Evolutionary conservation across 2,113 vertebrate species (phyloP), one percentile per base, ranked within the genome.

Genomic region (Cyanoliseus patagonus): DNA sequence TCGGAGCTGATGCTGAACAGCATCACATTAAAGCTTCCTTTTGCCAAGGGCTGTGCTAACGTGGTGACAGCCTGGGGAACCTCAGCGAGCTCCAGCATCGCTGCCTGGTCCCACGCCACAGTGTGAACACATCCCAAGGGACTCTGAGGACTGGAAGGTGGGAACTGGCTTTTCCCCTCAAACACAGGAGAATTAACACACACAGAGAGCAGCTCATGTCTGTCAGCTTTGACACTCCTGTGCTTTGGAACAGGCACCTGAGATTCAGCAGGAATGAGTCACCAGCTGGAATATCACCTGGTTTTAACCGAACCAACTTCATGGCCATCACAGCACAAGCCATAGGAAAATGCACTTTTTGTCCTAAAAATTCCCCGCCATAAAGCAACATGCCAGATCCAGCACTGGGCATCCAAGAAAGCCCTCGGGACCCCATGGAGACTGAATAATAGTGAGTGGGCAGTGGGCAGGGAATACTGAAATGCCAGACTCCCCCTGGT

Each of bases 1-100:
- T 1, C 42, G 3, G 59, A 47, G 74, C 28, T 17, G 72, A 4
- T 11, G 24, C 8, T 9, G 37, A 14, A 4, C 30, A 6, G 37
- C 68, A 78, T 18, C 51, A 2, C 24, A 0, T 1, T 7, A 2
- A 64, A 19, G 28, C 3, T 1, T 23, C 64, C 47, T 55, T 42
- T 22, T 13, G 7, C 39, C 2, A 25, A 20, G 47, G 1, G 25
- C 52, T 6, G 61, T 1, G 17, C 24, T 12, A 3, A 18, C 0
- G 27, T 0, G 23, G 66, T 1, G 6, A 6, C 11, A 1, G 47
- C 18, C 28, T 47, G 4, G 35, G 55, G 70, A 14, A 33, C 33
- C 67, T 70, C 67, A 37, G 68, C 16, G 39, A 49, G 80, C 77
- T 41, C 52, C 47, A 17, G 73, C 52, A 11, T 6, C 6, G 1